phyloP scores from a whole-genome alignment of 2,797 vertebrate genomes.

The Spondyliosoma cantharus region DNA sequence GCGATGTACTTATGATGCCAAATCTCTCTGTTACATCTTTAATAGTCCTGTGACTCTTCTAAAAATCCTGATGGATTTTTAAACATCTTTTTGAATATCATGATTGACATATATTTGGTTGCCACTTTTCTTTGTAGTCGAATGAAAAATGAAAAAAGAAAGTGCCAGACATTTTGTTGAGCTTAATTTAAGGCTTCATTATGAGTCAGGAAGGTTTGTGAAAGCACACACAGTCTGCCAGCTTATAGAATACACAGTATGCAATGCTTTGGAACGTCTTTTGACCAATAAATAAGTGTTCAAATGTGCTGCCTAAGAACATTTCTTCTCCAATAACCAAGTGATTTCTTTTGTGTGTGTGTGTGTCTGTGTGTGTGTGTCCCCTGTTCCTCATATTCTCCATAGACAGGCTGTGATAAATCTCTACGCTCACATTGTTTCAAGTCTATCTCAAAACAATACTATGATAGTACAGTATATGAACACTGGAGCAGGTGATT shows the following conservation, averaged over 20 bases:
- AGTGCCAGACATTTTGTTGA: not conserved
- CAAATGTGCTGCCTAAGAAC: not conserved
- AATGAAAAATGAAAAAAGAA: not conserved
- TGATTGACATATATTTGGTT: constrained; percentile 14
- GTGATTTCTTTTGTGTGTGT: not conserved
- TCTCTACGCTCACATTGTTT: not conserved
- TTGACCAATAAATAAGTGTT: constrained; percentile 9
- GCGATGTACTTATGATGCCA: constrained; percentile 6
- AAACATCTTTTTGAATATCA: not conserved
- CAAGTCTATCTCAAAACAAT: not conserved
- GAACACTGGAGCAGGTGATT: not conserved
- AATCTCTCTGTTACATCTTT: constrained; percentile 11
- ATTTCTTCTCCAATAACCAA: not conserved
- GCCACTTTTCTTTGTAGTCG: constrained; percentile 14
- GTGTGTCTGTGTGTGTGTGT: not conserved
- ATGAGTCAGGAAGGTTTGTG: constrained; percentile 6
- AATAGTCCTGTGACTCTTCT: not conserved
- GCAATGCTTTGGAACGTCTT: not conserved
- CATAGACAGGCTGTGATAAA: too few species aligned
- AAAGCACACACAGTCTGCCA: not conserved
- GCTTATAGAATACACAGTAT: not conserved
- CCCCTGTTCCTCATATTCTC: too few species aligned
- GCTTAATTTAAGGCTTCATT: constrained; percentile 1
- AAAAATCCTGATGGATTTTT: constrained; percentile 1
- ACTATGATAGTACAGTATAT: not conserved